These are phyloP conservation scores for Sinhomidia bicolor DNA, from an alignment of 2,888 invertebrate genomes.

Conservation along the genomic window DNA sequence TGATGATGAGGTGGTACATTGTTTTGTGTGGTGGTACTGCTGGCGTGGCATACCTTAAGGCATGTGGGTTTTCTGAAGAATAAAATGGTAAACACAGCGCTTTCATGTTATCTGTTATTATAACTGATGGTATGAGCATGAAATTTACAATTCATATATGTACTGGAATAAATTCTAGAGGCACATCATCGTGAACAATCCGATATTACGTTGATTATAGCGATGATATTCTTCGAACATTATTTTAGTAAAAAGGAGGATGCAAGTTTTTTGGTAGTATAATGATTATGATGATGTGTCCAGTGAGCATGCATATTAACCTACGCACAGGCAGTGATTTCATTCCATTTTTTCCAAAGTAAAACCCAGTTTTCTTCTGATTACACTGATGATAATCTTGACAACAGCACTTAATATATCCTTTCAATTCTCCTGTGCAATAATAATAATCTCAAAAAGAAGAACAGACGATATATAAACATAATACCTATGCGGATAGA, in stretches of 20 bases:
- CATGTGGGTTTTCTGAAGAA: conserved; percentile 43
- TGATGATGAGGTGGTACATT: neutral
- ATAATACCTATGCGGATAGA: neutral
- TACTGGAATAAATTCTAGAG: conserved; percentile 23
- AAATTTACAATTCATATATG: neutral
- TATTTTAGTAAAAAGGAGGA: neutral
- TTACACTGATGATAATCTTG: conserved; percentile 61
- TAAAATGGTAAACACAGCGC: conserved; percentile 38
- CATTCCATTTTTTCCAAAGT: conserved; percentile 27
- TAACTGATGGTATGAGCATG: conserved; percentile 25
- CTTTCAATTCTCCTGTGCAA: conserved; percentile 15
- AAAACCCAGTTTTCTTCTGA: conserved; percentile 58
- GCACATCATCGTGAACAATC: neutral
- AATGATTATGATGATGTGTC: conserved; percentile 55
- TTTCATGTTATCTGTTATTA: conserved; percentile 36
- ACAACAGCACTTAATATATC: conserved; percentile 52
- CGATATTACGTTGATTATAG: conserved; percentile 24
- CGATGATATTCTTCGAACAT: conserved; percentile 22
- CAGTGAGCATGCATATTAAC: conserved; percentile 58
- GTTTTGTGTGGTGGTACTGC: neutral
- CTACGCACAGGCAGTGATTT: conserved; percentile 33
- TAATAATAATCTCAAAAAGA: conserved; percentile 18
- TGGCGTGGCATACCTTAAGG: conserved; percentile 27
- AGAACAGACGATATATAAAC: conserved; percentile 5
- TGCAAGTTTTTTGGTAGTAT: conserved; percentile 29